Evolutionary conservation across 2,888 invertebrate genomes (phyloP), one percentile per base, ranked within the genome.

Genomic region (Lathronympha strigana): DNA sequence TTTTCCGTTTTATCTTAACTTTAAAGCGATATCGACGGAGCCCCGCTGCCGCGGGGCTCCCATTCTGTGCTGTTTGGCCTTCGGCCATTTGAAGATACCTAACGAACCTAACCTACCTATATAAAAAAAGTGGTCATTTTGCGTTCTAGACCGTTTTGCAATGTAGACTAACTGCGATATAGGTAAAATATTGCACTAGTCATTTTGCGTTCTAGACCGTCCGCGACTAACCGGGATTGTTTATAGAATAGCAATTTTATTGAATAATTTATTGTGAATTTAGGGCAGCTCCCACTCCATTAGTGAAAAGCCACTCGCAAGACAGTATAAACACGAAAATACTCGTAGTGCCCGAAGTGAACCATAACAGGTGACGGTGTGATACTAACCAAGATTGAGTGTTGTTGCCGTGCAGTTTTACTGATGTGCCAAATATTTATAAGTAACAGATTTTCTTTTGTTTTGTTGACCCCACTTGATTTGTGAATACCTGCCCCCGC

Each of bases 281-380:
- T 76, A 84, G 84, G 77, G 51, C 64, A 45, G 60, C 69, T 23
- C 69, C 74, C 25, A 66, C 71, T 57, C 79, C 78, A 69, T 74
- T 90, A 74, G 86, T 88, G 76, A 90, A 89, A 85, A 83, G 84
- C 69, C 88, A 89, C 74, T 90, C 90, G 2, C 90, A 90, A 69
- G 90, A 84, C 86, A 86, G 89, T 86, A 88, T 90, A 72, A 89
- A 89, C 80, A 80, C 71, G 76, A 79, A 69, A 70, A 72, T 82
- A 25, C 25, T 25, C 25, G 25, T 25, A 70, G 75, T 72, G n/a
- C 71, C 72, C 68, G 77, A 78, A 67, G 69, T 73, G 68, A 81
- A 82, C 63, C 68, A 78, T 76, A 87, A 87, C 87, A 86, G 84
- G 64, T 66, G 66, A 61, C 31, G 19, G 47, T 21, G 60, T 54